Base-by-base conservation (phyloP, 2,797 vertebrate species). In the Podargus strigoides region DNA sequence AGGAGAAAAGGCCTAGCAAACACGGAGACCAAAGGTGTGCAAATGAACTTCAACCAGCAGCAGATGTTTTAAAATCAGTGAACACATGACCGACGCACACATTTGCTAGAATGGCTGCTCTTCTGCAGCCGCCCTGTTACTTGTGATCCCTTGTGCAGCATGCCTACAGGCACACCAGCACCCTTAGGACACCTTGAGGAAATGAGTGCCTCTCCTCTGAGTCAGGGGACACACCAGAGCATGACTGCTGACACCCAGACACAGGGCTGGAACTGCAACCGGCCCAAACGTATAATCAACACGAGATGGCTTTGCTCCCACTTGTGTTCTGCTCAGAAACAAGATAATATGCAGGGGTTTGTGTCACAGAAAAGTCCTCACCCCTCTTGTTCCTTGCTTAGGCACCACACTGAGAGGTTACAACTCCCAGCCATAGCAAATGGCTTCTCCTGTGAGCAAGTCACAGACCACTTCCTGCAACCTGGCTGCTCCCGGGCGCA, bases 331-430 rank as follows among this genome's bases (percentile, higher is more conserved):
- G 37, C 47, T 46, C 67, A 49, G 50, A 46, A 47, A 49, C 18
- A 37, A 32, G 46, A 2, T 4, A 16, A 13, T 1, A 6, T 0
- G 3, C 0, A 9, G 12, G 34, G n/a, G 26, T 16, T 10, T 49
- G 50, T 19, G 16, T 22, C 24, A 36, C 22, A 19, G 11, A 37
- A 76, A 15, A 58, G 58, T 24, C 21, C 22, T 36, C 26, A 1
- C 44, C 68, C 12, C 62, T 30, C 34, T 47, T 46, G 50, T 12
- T 36, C 44, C 52, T 37, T 12, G 14, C 18, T 49, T 6, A 32
- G 68, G 59, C 19, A 68, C 6, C 58, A 53, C n/a, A 41, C 3
- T 4, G 23, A 75, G 47, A 88, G 14, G 8, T 15, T 12, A 6
- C 34, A 72, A 47, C 37, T 23, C 5, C 14, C 15, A 62, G 3